These are phyloP conservation scores for Heterodera filipjevi DNA, from an alignment of 2,888 invertebrate species.

Conservation along the genomic window DNA sequence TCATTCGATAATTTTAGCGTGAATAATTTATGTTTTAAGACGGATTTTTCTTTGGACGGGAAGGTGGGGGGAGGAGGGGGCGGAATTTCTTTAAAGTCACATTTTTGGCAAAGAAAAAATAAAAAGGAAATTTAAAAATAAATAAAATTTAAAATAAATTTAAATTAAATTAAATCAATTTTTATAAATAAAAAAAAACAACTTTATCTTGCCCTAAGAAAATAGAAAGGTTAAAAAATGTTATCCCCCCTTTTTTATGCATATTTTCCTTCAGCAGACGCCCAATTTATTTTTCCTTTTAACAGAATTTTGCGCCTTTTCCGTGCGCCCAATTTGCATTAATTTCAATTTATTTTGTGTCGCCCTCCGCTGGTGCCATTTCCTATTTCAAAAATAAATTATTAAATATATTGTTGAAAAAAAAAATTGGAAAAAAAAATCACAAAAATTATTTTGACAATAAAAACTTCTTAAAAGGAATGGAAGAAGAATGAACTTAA, in stretches of 20 bases:
- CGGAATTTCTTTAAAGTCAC: too few species aligned
- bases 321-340: slow-evolving; percentile 6
- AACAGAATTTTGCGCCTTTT: slow-evolving; percentile 4
- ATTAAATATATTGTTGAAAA: not conserved
- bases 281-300: not conserved
- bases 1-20: too few species aligned
- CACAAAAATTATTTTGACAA: not conserved
- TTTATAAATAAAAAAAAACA: too few species aligned
- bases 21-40: too few species aligned
- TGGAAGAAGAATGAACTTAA: not conserved
- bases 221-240: not conserved
- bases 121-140: too few species aligned
- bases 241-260: not conserved
- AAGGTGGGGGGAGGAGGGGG: too few species aligned
- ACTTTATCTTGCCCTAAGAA: not conserved
- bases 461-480: not conserved
- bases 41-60: too few species aligned
- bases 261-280: not conserved
- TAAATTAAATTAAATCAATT: too few species aligned
- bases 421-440: not conserved
- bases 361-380: not conserved
- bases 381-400: not conserved
- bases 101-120: too few species aligned
- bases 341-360: not conserved
- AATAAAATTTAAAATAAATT: too few species aligned